Percentiles rank a stretch among this genome's conserved stretches.
Conservation (phyloP, 2,797 vertebrate genomes). For the Trachops cirrhosus region DNA sequence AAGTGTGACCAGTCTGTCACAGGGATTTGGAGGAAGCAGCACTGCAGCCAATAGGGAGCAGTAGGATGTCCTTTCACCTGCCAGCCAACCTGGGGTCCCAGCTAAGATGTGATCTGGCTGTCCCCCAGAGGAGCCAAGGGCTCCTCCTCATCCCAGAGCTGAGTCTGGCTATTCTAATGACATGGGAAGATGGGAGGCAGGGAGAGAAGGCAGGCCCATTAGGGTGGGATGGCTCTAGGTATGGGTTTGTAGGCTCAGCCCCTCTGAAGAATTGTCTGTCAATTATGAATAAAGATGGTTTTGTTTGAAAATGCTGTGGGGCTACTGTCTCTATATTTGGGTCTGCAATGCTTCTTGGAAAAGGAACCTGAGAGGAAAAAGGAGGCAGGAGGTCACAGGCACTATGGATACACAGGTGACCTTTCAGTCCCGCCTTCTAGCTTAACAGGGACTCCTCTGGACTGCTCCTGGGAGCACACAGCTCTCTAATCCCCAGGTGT, state of each 20-base stretch:
- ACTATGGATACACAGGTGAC: not conserved
- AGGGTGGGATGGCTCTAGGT: not conserved
- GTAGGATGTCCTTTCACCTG: too few species aligned
- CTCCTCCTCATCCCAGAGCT: too few species aligned
- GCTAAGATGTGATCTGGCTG: too few species aligned
- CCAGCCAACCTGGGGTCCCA: too few species aligned
- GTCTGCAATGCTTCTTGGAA: not conserved
- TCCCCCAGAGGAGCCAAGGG: not conserved
- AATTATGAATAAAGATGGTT: not conserved
- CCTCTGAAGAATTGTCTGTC: not conserved
- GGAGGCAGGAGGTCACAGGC: not conserved
- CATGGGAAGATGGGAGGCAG: too few species aligned
- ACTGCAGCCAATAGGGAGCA: not conserved
- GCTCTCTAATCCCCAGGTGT: not conserved
- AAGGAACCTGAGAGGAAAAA: not conserved
- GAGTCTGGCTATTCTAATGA: not conserved
- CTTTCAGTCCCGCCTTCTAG: not conserved
- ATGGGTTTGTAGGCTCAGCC: not conserved
- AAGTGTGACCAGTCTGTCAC: not conserved
- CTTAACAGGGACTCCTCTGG: not conserved
- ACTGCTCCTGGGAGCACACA: not conserved
- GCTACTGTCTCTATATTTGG: not conserved
- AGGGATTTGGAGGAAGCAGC: not conserved
- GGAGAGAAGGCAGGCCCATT: accelerated
- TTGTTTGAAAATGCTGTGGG: not conserved